Conservation (phyloP, 2,113 vertebrate genomes). For the Oophaga pumilio region DNA sequence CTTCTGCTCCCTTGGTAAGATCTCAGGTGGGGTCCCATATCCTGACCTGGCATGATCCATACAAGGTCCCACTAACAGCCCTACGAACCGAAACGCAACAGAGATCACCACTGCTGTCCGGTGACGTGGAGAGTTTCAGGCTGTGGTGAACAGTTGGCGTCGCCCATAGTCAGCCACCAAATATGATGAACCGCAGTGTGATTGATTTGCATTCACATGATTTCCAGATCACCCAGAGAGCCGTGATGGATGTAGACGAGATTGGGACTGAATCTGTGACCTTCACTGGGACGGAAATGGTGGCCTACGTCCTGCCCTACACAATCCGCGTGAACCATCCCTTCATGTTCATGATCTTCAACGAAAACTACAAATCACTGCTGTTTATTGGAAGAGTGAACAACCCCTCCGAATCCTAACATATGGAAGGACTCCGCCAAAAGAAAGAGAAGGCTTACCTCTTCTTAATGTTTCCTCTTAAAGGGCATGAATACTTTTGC, state of each 20-base stretch:
- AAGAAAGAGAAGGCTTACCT: not conserved
- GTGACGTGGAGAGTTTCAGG: too few species aligned
- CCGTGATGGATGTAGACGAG: constrained; percentile 85
- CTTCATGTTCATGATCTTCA: constrained; percentile 89
- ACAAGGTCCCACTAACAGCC: too few species aligned
- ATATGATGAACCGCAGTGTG: not conserved
- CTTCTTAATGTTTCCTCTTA: not conserved
- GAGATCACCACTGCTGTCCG: too few species aligned
- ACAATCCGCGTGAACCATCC: constrained; percentile 78
- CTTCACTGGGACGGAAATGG: constrained; percentile 75
- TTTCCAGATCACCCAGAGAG: constrained; percentile 83
- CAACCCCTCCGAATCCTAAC: constrained; percentile 74
- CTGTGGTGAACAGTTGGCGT: not conserved
- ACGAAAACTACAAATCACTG: constrained; percentile 80
- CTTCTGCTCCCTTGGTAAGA: too few species aligned
- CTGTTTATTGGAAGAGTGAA: constrained; percentile 89
- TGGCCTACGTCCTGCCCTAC: constrained; percentile 75
- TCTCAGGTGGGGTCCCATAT: too few species aligned
- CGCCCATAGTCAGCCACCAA: not conserved
- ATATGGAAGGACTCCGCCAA: not conserved
- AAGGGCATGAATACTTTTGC: not conserved
- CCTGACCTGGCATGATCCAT: too few species aligned
- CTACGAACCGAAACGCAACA: too few species aligned
- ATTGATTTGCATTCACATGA: constrained; percentile 1
- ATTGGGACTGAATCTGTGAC: constrained; percentile 80